phyloP scores from a whole-genome alignment of 2,113 vertebrate species.

The Oxyura jamaicensis region DNA sequence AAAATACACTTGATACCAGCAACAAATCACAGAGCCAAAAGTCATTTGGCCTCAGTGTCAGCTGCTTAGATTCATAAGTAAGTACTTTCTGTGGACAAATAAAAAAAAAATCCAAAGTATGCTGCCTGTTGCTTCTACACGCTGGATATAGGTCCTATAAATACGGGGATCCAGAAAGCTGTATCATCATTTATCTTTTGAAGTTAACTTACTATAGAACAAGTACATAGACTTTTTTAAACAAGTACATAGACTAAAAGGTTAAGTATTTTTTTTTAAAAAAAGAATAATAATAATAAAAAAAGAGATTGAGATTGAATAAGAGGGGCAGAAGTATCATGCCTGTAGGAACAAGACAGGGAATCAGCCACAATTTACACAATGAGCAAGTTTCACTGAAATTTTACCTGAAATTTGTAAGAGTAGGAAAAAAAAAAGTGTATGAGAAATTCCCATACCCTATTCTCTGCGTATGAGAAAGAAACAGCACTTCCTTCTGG shows the following conservation, averaged over 20 bases:
- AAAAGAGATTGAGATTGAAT: background rate
- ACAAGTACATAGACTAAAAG: background rate
- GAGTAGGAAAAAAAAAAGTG: background rate
- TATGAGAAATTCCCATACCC: background rate
- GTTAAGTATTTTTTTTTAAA: too few relatives aligned
- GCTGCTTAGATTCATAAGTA: background rate
- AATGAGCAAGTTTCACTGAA: background rate
- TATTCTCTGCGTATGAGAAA: background rate
- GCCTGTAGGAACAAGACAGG: background rate
- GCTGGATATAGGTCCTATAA: background rate
- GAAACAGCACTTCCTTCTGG: background rate
- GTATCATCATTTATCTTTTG: background rate
- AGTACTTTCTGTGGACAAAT: background rate
- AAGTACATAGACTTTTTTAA: background rate
- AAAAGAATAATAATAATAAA: too few relatives aligned
- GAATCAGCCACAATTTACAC: background rate
- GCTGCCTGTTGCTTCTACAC: background rate
- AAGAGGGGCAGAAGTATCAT: background rate
- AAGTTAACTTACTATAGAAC: background rate
- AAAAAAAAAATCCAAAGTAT: background rate
- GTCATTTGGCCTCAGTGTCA: background rate
- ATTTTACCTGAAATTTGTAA: background rate
- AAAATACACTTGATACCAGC: background rate
- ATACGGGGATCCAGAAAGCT: background rate
- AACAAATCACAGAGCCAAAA: background rate